A percentile compares a stretch with the other conserved stretches of the same genome.
phyloP scores from a whole-genome alignment of 2,888 invertebrate genomes.

The Amaurobius ferox region DNA sequence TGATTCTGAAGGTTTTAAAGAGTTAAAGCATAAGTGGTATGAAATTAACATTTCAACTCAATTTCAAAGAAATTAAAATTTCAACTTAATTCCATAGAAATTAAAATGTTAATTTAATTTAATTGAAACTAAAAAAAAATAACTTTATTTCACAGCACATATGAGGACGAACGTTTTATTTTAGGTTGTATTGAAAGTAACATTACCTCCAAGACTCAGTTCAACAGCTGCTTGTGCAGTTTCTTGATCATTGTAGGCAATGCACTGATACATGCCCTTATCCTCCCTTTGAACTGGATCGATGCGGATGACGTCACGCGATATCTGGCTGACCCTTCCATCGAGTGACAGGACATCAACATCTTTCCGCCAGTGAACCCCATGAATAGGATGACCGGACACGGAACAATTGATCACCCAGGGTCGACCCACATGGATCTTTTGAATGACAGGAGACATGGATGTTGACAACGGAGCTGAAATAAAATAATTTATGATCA shows the following conservation, averaged over 20 bases:
- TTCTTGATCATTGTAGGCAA: constrained; percentile 65
- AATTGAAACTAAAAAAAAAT: too few relatives aligned
- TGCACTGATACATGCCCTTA: constrained; percentile 73
- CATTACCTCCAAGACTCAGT: constrained; percentile 60
- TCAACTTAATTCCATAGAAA: too few relatives aligned
- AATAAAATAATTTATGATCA: constrained; percentile 2
- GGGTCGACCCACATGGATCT: constrained; percentile 59
- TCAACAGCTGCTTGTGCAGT: constrained; percentile 65
- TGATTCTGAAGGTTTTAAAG: too few relatives aligned
- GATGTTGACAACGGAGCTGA: constrained; percentile 71
- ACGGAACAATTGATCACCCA: constrained; percentile 66
- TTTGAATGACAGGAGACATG: constrained; percentile 66
- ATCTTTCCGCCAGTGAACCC: constrained; percentile 69
- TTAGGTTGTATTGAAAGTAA: too few relatives aligned
- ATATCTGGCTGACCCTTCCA: constrained; percentile 47
- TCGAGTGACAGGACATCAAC: constrained; percentile 52
- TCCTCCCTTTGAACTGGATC: constrained; percentile 72
- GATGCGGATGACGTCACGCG: constrained; percentile 66
- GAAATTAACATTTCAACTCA: too few relatives aligned
- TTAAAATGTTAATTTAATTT: too few relatives aligned
- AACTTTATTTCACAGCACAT: too few relatives aligned
- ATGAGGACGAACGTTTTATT: too few relatives aligned
- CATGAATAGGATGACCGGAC: constrained; percentile 66
- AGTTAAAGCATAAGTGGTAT: too few relatives aligned
- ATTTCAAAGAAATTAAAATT: too few relatives aligned